Evolutionary conservation across 1,140 invertebrate species (phyloP), one percentile per base, ranked within the genome.

Genomic region (Lepidotrigona ventralis): DNA sequence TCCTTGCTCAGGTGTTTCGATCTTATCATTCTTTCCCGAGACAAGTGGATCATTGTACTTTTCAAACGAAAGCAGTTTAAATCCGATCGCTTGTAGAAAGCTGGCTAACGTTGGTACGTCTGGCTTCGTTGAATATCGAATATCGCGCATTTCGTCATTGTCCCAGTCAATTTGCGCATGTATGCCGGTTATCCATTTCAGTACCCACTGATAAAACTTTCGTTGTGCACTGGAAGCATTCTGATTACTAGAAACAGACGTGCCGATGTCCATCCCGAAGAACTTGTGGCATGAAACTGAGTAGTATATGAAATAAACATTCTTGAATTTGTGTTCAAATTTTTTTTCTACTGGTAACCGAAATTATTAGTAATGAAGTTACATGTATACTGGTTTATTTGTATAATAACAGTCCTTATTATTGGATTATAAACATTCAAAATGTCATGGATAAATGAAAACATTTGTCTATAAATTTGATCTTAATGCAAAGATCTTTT

Each of bases 131-230:
- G 46, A 15, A 23, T 74, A 53, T 74, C 23, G 79, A 81, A 73
- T n/a, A 8, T 81, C 79, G 3, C 70, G 79, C 46, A 29, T 33
- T 70, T 70, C 73, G 0, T 72, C 81, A 4, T 11, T 26, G 21
- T 58, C 29, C 17, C 63, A 56, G 1, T 68, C 56, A 46, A 9
- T 21, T 46, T 77, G 84, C 77, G 12, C 19, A 12, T 69, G 15
- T 5, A 66, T 8, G 17, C 83, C 77, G 54, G 88, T 90, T 77
- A 89, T 90, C 90, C 91, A 92, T 74, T 89, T 89, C 3, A 86
- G 73, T 14, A 88, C 85, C 91, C 91, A 92, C 66, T 89, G 88
- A 60, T 90, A 88, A 86, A 91, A 92, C 71, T 85, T 86, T 80
- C 83, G 72, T 54, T 86, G 83, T 15, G 76, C 70, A 29, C 54